Evolutionary conservation across 2,113 vertebrate genomes (phyloP), one percentile per base, ranked within the genome.

Genomic region (Malurus melanocephalus): DNA sequence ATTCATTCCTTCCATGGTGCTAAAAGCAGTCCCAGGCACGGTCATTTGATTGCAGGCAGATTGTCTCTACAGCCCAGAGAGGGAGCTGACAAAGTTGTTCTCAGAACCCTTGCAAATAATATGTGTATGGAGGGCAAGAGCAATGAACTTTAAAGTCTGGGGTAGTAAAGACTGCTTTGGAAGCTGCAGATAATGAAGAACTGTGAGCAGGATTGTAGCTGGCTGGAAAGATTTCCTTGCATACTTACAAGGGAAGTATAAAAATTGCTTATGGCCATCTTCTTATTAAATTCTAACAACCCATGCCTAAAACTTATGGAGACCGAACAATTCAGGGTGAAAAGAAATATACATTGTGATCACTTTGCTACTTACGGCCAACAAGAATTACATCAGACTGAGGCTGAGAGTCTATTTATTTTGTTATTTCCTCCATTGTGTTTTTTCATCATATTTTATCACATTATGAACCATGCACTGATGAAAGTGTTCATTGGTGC

Each of bases 371-470:
- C n/a, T 79, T 13, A 13, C 9, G 32, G 30, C 42, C 42, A 67
- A 9, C 42, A 83, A 30, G 43, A 69, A 83, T 77, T 89, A 43
- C 40, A 73, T 28, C 43, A 66, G 51, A 66, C n/a, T 48, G 35
- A 89, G 77, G 46, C 20, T 65, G 53, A 82, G 26, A 66, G 5
- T 11, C 43, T 64, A 45, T 62, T 69, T 71, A 51, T 46, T 69
- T 18, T 85, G 24, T 27, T 85, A 22, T 62, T 89, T 88, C 74
- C 28, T 33, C 11, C 68, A 57, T 74, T 95, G 75, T 64, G 77
- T 75, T 74, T 92, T 93, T 74, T 83, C 60, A 83, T 79, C n/a
- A 45, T 64, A 56, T 85, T 95, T 93, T 85, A 48, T 80, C 75
- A 68, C 62, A 57, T 81, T 80, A 78, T 83, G 87, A 90, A 83